phyloP scores from a whole-genome alignment of 2,888 invertebrate genomes.

The Yponomeuta sedellus region DNA sequence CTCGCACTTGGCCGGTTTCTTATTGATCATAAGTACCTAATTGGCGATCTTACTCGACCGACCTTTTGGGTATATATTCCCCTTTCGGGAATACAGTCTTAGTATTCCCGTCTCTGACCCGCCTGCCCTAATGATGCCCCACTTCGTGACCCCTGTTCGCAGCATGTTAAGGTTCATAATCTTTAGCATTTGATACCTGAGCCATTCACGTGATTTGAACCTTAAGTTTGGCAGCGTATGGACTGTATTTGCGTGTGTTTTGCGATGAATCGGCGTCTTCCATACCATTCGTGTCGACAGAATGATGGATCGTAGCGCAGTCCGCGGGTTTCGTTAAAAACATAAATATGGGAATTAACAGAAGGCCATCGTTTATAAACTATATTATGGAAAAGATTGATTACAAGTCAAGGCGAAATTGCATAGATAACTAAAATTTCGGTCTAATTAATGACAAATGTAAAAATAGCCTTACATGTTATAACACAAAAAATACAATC shows the following conservation, averaged over 20 bases:
- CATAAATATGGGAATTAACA: background rate
- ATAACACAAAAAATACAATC: too few relatives aligned
- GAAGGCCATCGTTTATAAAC: too few relatives aligned
- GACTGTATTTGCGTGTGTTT: background rate
- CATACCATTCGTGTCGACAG: slow-evolving; percentile 37
- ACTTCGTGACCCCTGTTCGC: slow-evolving; percentile 24
- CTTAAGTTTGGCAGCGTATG: background rate
- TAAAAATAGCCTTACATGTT: too few relatives aligned
- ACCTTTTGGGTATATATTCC: background rate
- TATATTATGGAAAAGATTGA: too few relatives aligned
- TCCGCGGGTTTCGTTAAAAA: slow-evolving; percentile 44
- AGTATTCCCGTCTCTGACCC: slow-evolving; percentile 32
- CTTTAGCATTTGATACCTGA: background rate
- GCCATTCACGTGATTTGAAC: background rate
- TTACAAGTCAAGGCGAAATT: too few relatives aligned
- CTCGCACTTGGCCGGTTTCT: too few relatives aligned
- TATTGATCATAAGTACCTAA: too few relatives aligned
- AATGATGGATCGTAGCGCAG: slow-evolving; percentile 52
- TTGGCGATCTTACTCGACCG: too few relatives aligned
- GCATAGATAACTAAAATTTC: too few relatives aligned
- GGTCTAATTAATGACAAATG: too few relatives aligned
- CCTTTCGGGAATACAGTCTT: slow-evolving; percentile 14
- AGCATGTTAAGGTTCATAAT: slow-evolving; percentile 14
- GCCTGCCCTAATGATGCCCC: slow-evolving; percentile 23
- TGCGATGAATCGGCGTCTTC: background rate